Evolutionary conservation across 2,888 invertebrate species (phyloP), one percentile per base, ranked within the genome.

Genomic region (Dicyrtomina minuta): DNA sequence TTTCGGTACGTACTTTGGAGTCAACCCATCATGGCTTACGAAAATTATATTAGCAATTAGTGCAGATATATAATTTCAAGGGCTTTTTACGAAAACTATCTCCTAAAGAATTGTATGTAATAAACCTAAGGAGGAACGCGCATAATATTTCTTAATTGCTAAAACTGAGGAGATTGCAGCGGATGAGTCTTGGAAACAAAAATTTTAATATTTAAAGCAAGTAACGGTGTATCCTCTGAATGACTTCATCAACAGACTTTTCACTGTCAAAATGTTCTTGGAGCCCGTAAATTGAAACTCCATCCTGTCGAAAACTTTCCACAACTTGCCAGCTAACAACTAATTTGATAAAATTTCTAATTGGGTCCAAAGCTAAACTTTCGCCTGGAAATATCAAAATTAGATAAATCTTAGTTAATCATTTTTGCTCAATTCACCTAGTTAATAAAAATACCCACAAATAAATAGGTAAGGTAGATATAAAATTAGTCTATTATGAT

Each of bases 291-390:
- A 85, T 77, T 68, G 84, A 83, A 72, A 84, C 79, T 55, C 77
- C 77, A 69, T 81, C 81, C 56, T 81, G 80, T 1, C 74, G 72
- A 72, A 82, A 81, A 68, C 80, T 85, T 80, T 92, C 90, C 41
- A 95, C 80, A 13, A 92, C 87, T 75, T 88, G 88, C 90, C 92
- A 91, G 78, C 90, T 90, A 75, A 91, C 89, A 46, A 91, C 88
- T 0, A 94, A 82, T 76, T 91, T 90, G 33, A 93, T 82, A 65
- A 92, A 91, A 82, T 93, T 94, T 80, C 89, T 89, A 62, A 96
- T 87, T 0, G 92, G 89, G 81, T 95, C 94, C 10, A 91, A 88
- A 8, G 92, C 91, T 61, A 93, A 87, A 79, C 93, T 91, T 83
- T 96, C 95, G 75, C 90, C 95, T 95, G 83, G 2, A 84, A 82